phyloP scores from a whole-genome alignment of 1,140 invertebrate genomes.

The Hestina assimilis region DNA sequence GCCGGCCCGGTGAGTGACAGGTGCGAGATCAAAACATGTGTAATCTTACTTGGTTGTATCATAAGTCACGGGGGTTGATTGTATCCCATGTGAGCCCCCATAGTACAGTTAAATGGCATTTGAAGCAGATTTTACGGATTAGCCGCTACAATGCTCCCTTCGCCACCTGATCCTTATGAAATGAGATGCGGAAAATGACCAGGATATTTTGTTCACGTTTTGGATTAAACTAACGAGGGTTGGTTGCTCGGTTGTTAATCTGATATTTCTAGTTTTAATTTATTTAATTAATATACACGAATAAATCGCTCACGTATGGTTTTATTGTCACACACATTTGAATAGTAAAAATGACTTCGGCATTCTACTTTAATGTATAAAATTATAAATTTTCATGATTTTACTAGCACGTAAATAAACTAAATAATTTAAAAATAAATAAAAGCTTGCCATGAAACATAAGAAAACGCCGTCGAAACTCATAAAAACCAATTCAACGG shows the following conservation, averaged over 20 bases:
- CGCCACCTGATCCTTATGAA: slow-evolving; percentile 43
- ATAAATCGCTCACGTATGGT: too few species aligned
- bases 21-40: slow-evolving; percentile 43
- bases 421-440: too few species aligned
- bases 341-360: too few species aligned
- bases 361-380: too few species aligned
- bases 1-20: slow-evolving; percentile 31
- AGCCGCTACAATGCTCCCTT: slow-evolving; percentile 34
- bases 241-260: neutral
- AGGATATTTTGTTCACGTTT: slow-evolving; percentile 31
- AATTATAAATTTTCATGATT: too few species aligned
- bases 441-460: too few species aligned
- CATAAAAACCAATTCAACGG: too few species aligned
- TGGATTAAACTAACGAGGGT: slow-evolving; percentile 11
- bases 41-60: slow-evolving; percentile 41
- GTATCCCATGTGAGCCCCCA: slow-evolving; percentile 15
- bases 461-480: too few species aligned
- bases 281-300: too few species aligned
- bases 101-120: slow-evolving; percentile 33
- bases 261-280: too few species aligned
- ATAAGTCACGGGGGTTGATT: slow-evolving; percentile 33
- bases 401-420: too few species aligned
- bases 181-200: slow-evolving; percentile 36
- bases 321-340: too few species aligned
- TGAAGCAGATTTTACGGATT: slow-evolving; percentile 46